A percentile compares a stretch with the other conserved stretches of the same genome.
These are phyloP conservation scores for Linyphia triangularis DNA, from an alignment of 2,888 invertebrate genomes.

Conservation along the genomic window DNA sequence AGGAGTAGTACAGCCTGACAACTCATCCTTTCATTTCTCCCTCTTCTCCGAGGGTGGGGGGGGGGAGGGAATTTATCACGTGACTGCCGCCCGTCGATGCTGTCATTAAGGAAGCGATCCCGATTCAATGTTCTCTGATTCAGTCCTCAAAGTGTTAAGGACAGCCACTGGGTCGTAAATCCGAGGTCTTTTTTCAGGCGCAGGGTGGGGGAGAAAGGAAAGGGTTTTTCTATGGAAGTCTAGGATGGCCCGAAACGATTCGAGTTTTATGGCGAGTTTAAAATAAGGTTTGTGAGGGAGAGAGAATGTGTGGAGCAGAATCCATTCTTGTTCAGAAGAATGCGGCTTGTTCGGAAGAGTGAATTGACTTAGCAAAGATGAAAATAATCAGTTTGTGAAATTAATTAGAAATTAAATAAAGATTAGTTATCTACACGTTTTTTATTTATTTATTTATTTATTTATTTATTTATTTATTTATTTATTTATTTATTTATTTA, in stretches of 20 bases:
- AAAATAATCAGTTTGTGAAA: too few species aligned
- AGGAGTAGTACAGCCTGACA: too few species aligned
- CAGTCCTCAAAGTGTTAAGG: conserved; percentile 69
- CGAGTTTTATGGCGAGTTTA: conserved; percentile 45
- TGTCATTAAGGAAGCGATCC: conserved; percentile 46
- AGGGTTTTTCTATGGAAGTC: not conserved
- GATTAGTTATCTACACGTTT: too few species aligned
- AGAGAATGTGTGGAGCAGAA: too few species aligned
- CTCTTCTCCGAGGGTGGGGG: not conserved
- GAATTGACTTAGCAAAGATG: too few species aligned
- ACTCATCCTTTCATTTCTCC: not conserved
- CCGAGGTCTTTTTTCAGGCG: not conserved
- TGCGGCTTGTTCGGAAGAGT: too few species aligned
- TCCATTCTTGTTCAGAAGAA: too few species aligned
- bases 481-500: too few species aligned
- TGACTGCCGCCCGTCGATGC: conserved; percentile 26
- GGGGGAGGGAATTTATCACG: conserved; percentile 37
- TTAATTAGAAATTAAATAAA: too few species aligned
- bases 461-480: too few species aligned
- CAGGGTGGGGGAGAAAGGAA: not conserved
- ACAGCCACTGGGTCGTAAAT: conserved; percentile 51
- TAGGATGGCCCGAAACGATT: conserved; percentile 9
- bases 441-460: too few species aligned
- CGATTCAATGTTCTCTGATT: conserved; percentile 47
- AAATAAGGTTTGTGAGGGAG: too few species aligned